phyloP scores from a whole-genome alignment of 1,140 invertebrate genomes.

The Amphibalanus amphitrite region DNA sequence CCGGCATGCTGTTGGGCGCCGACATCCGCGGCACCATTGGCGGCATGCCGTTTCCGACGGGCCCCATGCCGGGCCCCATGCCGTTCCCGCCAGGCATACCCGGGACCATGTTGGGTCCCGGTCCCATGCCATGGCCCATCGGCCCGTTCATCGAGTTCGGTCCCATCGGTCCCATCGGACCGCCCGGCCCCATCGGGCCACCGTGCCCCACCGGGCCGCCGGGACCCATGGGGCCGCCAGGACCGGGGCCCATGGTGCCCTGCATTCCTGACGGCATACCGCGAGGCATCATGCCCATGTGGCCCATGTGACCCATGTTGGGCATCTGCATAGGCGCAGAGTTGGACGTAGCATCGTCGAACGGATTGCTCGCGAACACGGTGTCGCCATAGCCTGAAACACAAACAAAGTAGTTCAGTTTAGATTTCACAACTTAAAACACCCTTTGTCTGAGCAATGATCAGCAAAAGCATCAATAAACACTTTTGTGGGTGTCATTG shows the following conservation, averaged over 20 bases:
- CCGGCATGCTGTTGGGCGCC: too few relatives aligned
- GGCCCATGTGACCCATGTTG: constrained; percentile 16
- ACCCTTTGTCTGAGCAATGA: too few relatives aligned
- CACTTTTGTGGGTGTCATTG: too few relatives aligned
- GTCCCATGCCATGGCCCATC: constrained; percentile 19
- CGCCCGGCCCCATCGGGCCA: constrained; percentile 19
- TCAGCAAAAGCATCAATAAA: too few relatives aligned
- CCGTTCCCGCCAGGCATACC: constrained; percentile 15
- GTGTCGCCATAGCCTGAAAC: constrained; percentile 47
- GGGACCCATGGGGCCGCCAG: constrained; percentile 15
- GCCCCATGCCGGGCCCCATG: constrained; percentile 19
- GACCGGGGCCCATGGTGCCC: constrained; percentile 20
- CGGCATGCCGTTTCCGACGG: constrained; percentile 14
- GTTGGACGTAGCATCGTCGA: constrained; percentile 69
- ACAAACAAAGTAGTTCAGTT: too few relatives aligned
- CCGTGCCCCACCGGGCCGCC: constrained; percentile 21
- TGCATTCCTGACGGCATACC: constrained; percentile 21
- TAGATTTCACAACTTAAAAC: too few relatives aligned
- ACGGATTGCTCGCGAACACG: constrained; percentile 84
- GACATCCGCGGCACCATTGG: constrained; percentile 20
- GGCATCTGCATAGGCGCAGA: constrained; percentile 16
- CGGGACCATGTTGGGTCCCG: constrained; percentile 15
- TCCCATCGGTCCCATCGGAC: constrained; percentile 19
- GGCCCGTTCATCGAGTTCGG: constrained; percentile 19
- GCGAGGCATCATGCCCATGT: constrained; percentile 16